Evolutionary conservation across 2,113 vertebrate genomes (phyloP), one percentile per base, ranked within the genome.

Genomic region (Oryzias javanicus): DNA sequence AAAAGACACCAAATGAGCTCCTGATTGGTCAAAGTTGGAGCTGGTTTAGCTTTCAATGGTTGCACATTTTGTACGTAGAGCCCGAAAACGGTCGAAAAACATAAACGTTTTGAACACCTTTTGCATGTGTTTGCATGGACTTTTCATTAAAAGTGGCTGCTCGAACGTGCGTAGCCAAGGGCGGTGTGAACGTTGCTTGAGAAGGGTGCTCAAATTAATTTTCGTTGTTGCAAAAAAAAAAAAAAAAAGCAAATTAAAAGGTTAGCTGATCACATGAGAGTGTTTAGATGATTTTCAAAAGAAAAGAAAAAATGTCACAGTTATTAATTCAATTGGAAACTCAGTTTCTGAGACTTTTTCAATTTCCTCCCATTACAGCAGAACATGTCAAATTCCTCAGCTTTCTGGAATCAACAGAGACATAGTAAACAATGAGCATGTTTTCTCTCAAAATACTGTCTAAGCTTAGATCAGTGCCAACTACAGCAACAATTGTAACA

Each of bases 401-500:
- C 70, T 76, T 70, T 80, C 69, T 59, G 64, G 70, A 87, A 84
- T 83, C 75, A 78, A 83, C 62, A 81, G 74, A 84, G 86, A 81
- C 58, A 72, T 81, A 81, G 81, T 85, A 86, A 87, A 88, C 79
- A 83, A 63, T 78, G 70, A 82, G 76, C 48, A 78, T 68, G 61
- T 74, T 79, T 70, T 86, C 84, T 81, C 57, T 65, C 15, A 68
- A 74, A 85, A 88, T 84, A 84, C 73, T 82, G 82, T 76, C 81
- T 81, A 68, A 74, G 69, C 59, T 78, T 53, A 86, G 71, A 86
- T 85, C 81, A 83, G 82, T 82, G 78, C 72, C 80, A 82, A 65
- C 82, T 90, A 90, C 84, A 87, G 79, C 80, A 58, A 89, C 51
- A 81, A 63, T 60, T 73, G 57, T 84, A 84, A 87, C 74, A 82